Evolutionary conservation across 1,140 invertebrate species (phyloP).

Genomic region (Rhopalosiphum maidis): DNA sequence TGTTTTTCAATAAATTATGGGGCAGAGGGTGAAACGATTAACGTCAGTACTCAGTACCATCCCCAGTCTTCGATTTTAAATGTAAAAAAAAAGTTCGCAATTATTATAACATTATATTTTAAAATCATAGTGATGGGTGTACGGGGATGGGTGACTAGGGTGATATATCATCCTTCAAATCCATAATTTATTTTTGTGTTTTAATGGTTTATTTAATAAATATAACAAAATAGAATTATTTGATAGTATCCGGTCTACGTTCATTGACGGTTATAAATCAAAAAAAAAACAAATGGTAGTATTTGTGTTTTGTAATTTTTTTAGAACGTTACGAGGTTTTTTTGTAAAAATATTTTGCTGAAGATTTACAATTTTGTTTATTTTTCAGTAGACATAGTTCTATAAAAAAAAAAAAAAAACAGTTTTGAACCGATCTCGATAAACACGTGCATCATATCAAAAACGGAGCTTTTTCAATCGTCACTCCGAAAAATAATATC

Average conservation of each 20-base stretch:
- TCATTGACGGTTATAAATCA: not conserved
- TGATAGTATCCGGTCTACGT: not conserved
- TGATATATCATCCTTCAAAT: not conserved
- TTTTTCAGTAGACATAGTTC: too few relatives aligned
- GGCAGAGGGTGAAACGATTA: too few relatives aligned
- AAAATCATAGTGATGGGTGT: not conserved
- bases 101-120: not conserved
- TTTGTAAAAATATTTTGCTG: not conserved
- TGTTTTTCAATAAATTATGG: too few relatives aligned
- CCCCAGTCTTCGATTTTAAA: too few relatives aligned
- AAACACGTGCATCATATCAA: not conserved
- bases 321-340: not conserved
- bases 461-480: too few relatives aligned
- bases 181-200: conserved; percentile 3
- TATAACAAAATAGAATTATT: not conserved
- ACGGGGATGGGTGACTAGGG: not conserved
- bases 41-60: too few relatives aligned
- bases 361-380: not conserved
- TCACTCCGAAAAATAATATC: not conserved
- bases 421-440: not conserved
- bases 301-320: not conserved
- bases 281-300: not conserved
- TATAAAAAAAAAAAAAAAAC: too few relatives aligned
- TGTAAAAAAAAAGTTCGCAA: not conserved
- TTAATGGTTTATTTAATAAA: not conserved